Conservation (phyloP, 2,113 vertebrate genomes). For the Mellivora capensis region DNA sequence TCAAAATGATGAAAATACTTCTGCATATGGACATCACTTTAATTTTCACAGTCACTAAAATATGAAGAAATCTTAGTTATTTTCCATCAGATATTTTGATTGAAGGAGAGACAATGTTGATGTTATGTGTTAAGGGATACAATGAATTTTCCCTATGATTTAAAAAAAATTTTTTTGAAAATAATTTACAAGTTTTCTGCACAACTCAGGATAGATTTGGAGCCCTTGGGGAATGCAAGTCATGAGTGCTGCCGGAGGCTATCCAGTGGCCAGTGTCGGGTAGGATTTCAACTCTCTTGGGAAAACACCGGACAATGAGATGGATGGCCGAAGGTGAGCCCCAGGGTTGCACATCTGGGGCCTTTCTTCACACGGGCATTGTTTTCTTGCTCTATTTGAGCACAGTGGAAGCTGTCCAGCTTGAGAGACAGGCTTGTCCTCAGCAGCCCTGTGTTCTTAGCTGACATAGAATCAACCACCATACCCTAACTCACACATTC, state of each 20-base stretch:
- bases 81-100: not conserved
- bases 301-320: slow-evolving; percentile 57
- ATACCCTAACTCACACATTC: not conserved
- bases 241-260: slow-evolving; percentile 66
- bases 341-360: not conserved
- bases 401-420: slow-evolving; percentile 34
- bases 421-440: not conserved
- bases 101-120: not conserved
- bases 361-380: not conserved
- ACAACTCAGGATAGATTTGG: not conserved
- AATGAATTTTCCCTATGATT: not conserved
- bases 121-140: not conserved
- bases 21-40: not conserved
- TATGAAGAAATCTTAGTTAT: not conserved
- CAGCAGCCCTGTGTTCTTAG: slow-evolving; percentile 13
- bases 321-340: not conserved
- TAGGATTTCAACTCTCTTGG: slow-evolving; percentile 70
- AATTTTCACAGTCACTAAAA: not conserved
- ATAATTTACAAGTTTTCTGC: not conserved
- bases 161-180: not conserved
- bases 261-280: slow-evolving; percentile 49
- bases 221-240: not conserved
- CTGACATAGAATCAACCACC: not conserved
- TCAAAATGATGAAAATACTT: not conserved
- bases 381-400: slow-evolving; percentile 43